Conservation (phyloP, 2,888 invertebrate genomes). For the Synergus itoensis region DNA sequence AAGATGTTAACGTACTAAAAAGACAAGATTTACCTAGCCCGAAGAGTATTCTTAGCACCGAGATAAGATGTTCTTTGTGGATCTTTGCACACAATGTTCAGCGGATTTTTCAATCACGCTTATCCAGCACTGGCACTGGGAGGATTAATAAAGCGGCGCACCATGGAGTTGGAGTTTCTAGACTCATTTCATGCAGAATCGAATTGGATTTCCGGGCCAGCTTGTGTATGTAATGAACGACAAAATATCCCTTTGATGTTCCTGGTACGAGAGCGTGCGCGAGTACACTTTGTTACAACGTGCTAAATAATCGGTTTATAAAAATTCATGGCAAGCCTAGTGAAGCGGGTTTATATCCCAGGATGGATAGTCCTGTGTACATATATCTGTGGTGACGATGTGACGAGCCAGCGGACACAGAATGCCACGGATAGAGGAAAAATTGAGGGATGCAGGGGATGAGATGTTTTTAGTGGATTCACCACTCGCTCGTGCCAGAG, state of each 20-base stretch:
- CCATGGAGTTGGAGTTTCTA: constrained; percentile 71
- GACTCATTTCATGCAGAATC: constrained; percentile 75
- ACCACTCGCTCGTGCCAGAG: constrained; percentile 64
- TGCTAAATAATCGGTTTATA: constrained; percentile 75
- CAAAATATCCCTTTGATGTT: constrained; percentile 73
- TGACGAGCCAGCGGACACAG: constrained; percentile 43
- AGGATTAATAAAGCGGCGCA: constrained; percentile 74
- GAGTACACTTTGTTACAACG: constrained; percentile 71
- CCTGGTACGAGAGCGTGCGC: constrained; percentile 50
- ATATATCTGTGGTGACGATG: constrained; percentile 51
- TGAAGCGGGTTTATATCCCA: constrained; percentile 62
- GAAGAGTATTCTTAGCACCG: constrained; percentile 46
- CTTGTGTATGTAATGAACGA: constrained; percentile 58
- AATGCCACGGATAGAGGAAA: constrained; percentile 56
- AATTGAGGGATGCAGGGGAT: constrained; percentile 55
- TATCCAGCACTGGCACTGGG: constrained; percentile 66
- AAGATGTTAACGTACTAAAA: constrained; percentile 32
- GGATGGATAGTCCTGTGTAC: constrained; percentile 28
- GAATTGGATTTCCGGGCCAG: constrained; percentile 75
- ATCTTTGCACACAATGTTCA: constrained; percentile 56
- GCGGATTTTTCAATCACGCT: constrained; percentile 74
- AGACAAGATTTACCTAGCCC: constrained; percentile 34
- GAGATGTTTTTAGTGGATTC: constrained; percentile 64
- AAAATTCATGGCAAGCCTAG: constrained; percentile 71
- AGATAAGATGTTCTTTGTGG: constrained; percentile 54